phyloP scores from a whole-genome alignment of 2,797 vertebrate genomes.

The Sternarchorhynchus goeldii region DNA sequence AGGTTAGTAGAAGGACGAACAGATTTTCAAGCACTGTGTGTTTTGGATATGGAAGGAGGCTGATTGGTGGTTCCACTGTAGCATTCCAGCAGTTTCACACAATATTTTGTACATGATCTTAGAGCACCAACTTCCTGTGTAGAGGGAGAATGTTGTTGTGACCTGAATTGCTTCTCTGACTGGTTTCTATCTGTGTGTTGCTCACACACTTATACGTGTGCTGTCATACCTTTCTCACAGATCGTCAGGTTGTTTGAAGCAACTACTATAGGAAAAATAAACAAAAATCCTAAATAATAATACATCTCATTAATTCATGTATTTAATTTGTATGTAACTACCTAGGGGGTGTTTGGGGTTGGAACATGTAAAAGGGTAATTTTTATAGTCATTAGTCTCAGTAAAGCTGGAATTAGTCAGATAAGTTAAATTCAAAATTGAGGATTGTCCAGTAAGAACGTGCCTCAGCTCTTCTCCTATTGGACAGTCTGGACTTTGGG shows the following conservation, averaged over 20 bases:
- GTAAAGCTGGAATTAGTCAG: too few relatives aligned
- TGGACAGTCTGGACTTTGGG: too few relatives aligned
- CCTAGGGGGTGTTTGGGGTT: too few relatives aligned
- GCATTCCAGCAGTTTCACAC: conserved; percentile 3
- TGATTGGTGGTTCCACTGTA: conserved; percentile 18
- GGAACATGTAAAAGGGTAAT: too few relatives aligned
- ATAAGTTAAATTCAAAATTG: too few relatives aligned
- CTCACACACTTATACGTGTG: conserved; percentile 39
- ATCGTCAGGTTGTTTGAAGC: neutral
- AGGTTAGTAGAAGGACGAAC: neutral
- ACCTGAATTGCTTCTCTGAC: conserved; percentile 53
- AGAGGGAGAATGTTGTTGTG: conserved; percentile 35
- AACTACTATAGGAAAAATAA: too few relatives aligned
- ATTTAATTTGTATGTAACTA: too few relatives aligned
- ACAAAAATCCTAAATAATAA: too few relatives aligned
- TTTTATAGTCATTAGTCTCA: too few relatives aligned
- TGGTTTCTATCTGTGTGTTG: conserved; percentile 45
- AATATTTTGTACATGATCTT: conserved; percentile 13
- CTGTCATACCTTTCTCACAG: conserved; percentile 41
- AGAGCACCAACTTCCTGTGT: conserved; percentile 39
- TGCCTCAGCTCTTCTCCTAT: too few relatives aligned
- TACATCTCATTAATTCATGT: too few relatives aligned
- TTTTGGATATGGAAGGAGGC: conserved; percentile 21
- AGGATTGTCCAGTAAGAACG: too few relatives aligned
- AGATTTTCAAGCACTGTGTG: conserved; percentile 7